Percentiles rank a stretch among this genome's conserved stretches.
These are phyloP conservation scores for Eueremaeus valkanovi DNA, from an alignment of 2,888 invertebrate genomes.

Conservation along the genomic window DNA sequence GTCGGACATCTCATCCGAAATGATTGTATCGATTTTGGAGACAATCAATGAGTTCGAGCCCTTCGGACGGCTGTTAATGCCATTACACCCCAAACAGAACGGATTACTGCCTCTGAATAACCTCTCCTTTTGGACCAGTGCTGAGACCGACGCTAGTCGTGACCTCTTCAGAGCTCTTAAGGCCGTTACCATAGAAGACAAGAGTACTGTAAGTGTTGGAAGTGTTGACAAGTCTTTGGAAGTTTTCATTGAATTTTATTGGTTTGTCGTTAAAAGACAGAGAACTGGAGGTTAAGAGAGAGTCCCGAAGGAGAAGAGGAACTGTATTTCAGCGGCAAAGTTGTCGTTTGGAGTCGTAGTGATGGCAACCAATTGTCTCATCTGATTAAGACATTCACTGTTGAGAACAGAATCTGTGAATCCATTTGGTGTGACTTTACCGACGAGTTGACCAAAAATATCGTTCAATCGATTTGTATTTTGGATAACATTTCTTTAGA, in stretches of 20 bases:
- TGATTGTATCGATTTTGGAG: conserved; percentile 41
- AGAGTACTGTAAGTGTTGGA: conserved; percentile 11
- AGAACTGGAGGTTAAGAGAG: conserved; percentile 45
- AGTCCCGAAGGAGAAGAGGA: conserved; percentile 67
- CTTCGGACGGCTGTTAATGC: conserved; percentile 67
- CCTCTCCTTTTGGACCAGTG: conserved; percentile 11
- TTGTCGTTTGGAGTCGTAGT: conserved; percentile 68
- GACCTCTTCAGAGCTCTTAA: conserved; percentile 45
- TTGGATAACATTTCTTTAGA: conserved; percentile 43
- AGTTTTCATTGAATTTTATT: conserved; percentile 7
- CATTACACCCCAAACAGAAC: conserved; percentile 36
- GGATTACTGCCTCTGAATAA: conserved; percentile 1
- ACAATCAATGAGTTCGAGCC: conserved; percentile 74
- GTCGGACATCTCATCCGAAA: background rate
- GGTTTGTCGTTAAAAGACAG: conserved; percentile 25
- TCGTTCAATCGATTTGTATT: conserved; percentile 43
- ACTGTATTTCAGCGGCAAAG: conserved; percentile 75
- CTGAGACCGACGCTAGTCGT: conserved; percentile 42
- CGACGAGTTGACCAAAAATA: conserved; percentile 31
- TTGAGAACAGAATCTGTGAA: conserved; percentile 74
- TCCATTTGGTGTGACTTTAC: conserved; percentile 45
- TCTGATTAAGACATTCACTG: conserved; percentile 67
- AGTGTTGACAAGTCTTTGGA: too few species aligned
- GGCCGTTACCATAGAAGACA: conserved; percentile 42
- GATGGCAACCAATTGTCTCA: conserved; percentile 51